Evolutionary conservation across 2,888 invertebrate species (phyloP), one percentile per base, ranked within the genome.

Genomic region (Shargacucullia verbasci): DNA sequence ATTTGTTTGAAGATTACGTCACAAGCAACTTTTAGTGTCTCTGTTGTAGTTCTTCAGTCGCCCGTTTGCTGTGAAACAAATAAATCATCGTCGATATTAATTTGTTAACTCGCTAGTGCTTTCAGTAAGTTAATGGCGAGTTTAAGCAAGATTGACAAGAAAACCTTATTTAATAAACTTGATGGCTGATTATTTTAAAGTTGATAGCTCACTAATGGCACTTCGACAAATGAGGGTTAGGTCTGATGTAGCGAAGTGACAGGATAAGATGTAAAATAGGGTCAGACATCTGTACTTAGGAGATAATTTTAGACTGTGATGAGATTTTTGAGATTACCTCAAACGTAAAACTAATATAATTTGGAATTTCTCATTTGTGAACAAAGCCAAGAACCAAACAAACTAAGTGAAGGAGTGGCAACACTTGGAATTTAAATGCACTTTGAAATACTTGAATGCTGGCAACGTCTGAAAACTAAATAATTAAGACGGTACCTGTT

Each of bases 61-160:
- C 52, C 11, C 14, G 33, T 46, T n/a, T 31, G 4, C 38, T 29
- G 1, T 2, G 20, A 15, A 13, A 39, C 29, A 37, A 41, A 40
- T 67, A 45, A 67, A 68, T 68, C 58, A 68, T 68, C 25, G 63
- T 63, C 67, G 37, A 52, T 68, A 58, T 68, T 68, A 63, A 68
- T 68, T 58, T 38, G 52, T 43, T 40, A 40, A 48, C 44, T 20
- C 29, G 33, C 13, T 29, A 25, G 40, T 33, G 38, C 43, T 37
- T 41, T 34, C 37, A 25, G 29, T 1, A 13, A 56, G 31, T 46
- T 54, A 58, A 45, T 53, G 69, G 50, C 40, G 31, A 53, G 37
- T 15, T 31, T 57, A 45, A 49, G 45, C 33, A 48, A 47, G 68
- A 67, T 45, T 68, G 67, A 55, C 69, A 35, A n/a, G n/a, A 35